Percentiles rank a stretch among this genome's conserved stretches.
Evolutionary conservation across 2,888 invertebrate genomes (phyloP).

Genomic region (Catocala sponsa): DNA sequence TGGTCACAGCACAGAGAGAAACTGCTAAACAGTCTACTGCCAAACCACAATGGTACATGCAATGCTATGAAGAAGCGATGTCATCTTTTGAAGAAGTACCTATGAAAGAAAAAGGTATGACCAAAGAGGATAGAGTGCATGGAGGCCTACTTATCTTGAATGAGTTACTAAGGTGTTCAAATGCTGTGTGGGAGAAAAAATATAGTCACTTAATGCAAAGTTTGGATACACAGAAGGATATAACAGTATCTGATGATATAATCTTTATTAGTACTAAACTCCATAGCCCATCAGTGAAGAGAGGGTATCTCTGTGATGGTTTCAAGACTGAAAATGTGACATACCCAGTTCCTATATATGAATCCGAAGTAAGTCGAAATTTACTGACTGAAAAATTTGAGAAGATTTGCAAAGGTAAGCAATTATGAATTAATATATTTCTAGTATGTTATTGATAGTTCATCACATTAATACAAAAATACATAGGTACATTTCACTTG

Average conservation of each 20-base stretch:
- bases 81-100: constrained; percentile 92
- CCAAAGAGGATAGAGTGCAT: constrained; percentile 96
- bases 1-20: constrained; percentile 98
- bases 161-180: constrained; percentile 96
- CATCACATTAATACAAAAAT: too few species aligned
- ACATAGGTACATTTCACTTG: too few species aligned
- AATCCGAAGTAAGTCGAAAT: constrained; percentile 95
- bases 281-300: constrained; percentile 88
- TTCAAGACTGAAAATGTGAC: constrained; percentile 85
- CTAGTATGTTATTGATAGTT: too few species aligned
- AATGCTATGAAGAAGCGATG: constrained; percentile 97
- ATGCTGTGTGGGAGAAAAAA: constrained; percentile 95
- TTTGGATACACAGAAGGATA: constrained; percentile 80
- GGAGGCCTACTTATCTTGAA: constrained; percentile 97
- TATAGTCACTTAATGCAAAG: constrained; percentile 92
- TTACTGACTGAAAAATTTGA: constrained; percentile 95
- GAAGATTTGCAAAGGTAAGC: constrained; percentile 90
- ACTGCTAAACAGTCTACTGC: constrained; percentile 96
- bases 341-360: constrained; percentile 90
- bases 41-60: constrained; percentile 96
- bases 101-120: constrained; percentile 92
- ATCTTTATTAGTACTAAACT: constrained; percentile 88
- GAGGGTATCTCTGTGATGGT: constrained; percentile 82
- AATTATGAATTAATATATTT: neutral
- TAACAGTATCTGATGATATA: constrained; percentile 85